phyloP scores from a whole-genome alignment of 2,797 vertebrate species.

The Poeciliopsis infans region DNA sequence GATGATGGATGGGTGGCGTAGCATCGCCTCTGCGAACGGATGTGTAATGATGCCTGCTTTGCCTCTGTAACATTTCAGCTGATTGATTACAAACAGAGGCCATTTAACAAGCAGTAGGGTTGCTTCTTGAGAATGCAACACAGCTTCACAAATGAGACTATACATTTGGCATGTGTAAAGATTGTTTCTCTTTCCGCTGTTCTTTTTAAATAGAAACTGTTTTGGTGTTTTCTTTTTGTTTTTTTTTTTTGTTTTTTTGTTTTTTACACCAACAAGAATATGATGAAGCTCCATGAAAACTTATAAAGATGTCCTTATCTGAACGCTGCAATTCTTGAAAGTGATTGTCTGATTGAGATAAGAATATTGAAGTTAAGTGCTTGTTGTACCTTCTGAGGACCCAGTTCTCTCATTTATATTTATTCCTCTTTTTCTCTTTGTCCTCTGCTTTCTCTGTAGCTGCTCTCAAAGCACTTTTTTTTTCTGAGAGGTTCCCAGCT shows the following conservation, averaged over 20 bases:
- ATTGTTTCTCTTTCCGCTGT: constrained; percentile 22
- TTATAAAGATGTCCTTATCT: constrained; percentile 26
- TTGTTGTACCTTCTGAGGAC: constrained; percentile 15
- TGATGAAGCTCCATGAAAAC: constrained; percentile 15
- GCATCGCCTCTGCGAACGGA: constrained; percentile 63
- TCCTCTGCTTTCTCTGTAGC: constrained; percentile 3
- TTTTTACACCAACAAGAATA: constrained; percentile 18
- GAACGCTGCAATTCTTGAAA: neutral
- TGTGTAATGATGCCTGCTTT: constrained; percentile 75
- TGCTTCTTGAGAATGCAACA: constrained; percentile 60
- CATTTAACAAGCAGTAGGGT: constrained; percentile 63
- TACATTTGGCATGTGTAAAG: constrained; percentile 27
- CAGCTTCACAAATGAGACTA: constrained; percentile 49
- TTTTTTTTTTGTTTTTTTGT: neutral
- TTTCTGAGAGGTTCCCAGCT: constrained; percentile 27
- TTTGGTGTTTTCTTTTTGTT: constrained; percentile 10
- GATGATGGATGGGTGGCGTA: constrained; percentile 67
- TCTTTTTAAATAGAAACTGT: constrained; percentile 51
- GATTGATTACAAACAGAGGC: constrained; percentile 76
- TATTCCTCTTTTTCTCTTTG: neutral
- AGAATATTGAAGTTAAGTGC: neutral
- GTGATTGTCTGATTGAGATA: constrained; percentile 8
- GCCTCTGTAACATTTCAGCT: constrained; percentile 66
- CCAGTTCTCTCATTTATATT: constrained; percentile 8
- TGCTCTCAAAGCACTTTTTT: constrained; percentile 14